Conservation (phyloP, 2,888 invertebrate genomes). For the Amblyjoppa proteus region DNA sequence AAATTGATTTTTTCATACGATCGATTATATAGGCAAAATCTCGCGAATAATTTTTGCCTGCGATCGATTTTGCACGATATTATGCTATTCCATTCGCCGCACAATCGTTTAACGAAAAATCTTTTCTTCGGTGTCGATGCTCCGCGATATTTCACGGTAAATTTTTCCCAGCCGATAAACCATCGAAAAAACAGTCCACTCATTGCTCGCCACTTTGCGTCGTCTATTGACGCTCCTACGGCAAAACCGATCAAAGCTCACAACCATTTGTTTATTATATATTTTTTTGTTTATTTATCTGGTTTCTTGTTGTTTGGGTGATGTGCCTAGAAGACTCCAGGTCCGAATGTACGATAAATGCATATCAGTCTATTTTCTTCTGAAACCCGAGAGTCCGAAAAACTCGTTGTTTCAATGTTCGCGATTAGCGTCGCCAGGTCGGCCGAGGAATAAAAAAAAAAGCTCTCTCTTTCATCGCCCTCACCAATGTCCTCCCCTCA, state of each 20-base stretch:
- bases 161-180: background rate
- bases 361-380: background rate
- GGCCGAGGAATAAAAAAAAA: slow-evolving; percentile 14
- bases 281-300: too few relatives aligned
- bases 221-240: background rate
- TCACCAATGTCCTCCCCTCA: too few relatives aligned
- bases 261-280: background rate
- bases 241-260: slow-evolving; percentile 19
- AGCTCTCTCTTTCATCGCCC: background rate
- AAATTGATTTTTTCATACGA: background rate
- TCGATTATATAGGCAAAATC: background rate
- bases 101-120: background rate
- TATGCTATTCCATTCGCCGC: background rate
- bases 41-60: background rate
- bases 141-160: too few relatives aligned
- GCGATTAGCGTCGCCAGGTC: slow-evolving; percentile 42
- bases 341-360: too few relatives aligned
- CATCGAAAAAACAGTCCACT: background rate
- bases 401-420: slow-evolving; percentile 47
- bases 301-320: too few relatives aligned
- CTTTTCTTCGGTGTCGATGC: too few relatives aligned
- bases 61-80: background rate
- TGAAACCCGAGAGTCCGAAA: slow-evolving; percentile 8
- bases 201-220: background rate
- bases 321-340: too few relatives aligned